Conservation (phyloP, 2,113 vertebrate species). For the Daphoenositta chrysoptera region DNA sequence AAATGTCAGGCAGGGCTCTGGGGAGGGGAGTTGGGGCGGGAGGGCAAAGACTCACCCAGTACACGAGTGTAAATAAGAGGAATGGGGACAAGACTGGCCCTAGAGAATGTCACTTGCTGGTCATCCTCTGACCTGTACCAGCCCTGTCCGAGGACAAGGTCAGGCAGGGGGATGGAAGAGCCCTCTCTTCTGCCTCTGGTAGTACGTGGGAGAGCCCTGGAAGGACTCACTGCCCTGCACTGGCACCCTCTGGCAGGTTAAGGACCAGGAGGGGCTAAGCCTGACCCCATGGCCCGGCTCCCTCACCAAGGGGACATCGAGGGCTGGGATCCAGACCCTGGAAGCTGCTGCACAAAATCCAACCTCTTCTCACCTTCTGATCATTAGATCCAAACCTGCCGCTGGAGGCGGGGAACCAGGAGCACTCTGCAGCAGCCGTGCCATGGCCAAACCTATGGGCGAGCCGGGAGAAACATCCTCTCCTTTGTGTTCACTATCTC, state of each 20-base stretch:
- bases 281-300: not conserved
- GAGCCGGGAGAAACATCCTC: not conserved
- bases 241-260: not conserved
- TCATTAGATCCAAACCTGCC: not conserved
- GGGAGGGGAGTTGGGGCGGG: accelerated
- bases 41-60: not conserved
- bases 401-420: not conserved
- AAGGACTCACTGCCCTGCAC: not conserved
- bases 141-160: accelerated
- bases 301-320: accelerated
- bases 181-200: not conserved
- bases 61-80: not conserved
- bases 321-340: not conserved
- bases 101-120: not conserved
- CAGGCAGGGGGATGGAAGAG: not conserved
- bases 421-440: not conserved
- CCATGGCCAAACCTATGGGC: accelerated
- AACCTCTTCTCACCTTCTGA: not conserved
- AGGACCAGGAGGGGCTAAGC: not conserved
- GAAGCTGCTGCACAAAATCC: not conserved
- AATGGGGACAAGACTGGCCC: not conserved
- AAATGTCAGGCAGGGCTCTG: not conserved
- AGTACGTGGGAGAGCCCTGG: accelerated
- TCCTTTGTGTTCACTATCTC: not conserved
- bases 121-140: not conserved